Evolutionary conservation across 2,888 invertebrate species (phyloP).

Genomic region (Tenthredo amoena): DNA sequence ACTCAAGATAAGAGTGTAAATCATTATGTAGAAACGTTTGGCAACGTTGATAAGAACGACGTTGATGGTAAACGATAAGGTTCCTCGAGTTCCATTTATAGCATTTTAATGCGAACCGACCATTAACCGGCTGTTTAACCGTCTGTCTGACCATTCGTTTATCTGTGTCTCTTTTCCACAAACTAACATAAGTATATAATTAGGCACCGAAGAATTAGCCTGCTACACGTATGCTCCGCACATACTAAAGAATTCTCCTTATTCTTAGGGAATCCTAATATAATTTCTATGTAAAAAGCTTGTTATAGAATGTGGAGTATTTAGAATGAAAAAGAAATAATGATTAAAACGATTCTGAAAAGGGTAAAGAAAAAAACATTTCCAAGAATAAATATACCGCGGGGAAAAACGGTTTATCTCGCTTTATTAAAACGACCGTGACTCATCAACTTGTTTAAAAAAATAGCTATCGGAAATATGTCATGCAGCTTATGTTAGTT

Average conservation of each 20-base stretch:
- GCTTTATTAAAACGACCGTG: not conserved
- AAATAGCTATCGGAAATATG: not conserved
- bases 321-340: not conserved
- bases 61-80: slow-evolving; percentile 27
- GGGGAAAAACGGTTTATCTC: not conserved
- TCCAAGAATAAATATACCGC: not conserved
- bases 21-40: not conserved
- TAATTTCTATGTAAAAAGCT: not conserved
- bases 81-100: not conserved
- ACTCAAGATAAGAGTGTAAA: not conserved
- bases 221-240: not conserved
- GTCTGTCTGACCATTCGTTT: slow-evolving; percentile 10
- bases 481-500: not conserved
- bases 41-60: slow-evolving; percentile 10
- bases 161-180: not conserved
- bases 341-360: not conserved
- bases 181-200: not conserved
- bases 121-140: slow-evolving; percentile 3
- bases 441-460: not conserved
- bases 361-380: not conserved
- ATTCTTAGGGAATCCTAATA: not conserved
- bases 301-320: not conserved
- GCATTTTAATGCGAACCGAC: not conserved
- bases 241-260: not conserved
- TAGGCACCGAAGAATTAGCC: not conserved